phyloP scores from a whole-genome alignment of 2,113 vertebrate species.

The Phocoena sinus region DNA sequence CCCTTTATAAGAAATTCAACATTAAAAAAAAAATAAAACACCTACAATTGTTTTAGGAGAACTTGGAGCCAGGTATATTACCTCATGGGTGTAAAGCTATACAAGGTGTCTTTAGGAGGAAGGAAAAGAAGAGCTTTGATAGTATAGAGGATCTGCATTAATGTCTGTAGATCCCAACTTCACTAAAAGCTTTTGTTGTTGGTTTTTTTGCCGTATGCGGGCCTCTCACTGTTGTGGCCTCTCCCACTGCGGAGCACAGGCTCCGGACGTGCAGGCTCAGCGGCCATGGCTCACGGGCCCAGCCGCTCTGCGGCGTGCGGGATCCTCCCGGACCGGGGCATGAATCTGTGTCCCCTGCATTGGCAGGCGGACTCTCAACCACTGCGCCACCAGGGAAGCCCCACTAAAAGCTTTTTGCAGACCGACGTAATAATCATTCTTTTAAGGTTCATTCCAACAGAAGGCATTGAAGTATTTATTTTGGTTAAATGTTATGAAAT shows the following conservation, averaged over 20 bases:
- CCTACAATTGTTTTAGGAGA: not conserved
- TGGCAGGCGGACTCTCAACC: too few species aligned
- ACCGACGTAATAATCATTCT: not conserved
- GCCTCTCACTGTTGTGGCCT: too few species aligned
- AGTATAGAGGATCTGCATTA: not conserved
- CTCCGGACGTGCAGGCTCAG: too few species aligned
- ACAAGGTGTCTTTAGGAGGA: not conserved
- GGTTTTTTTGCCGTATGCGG: too few species aligned
- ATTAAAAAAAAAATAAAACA: not conserved
- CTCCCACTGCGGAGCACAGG: too few species aligned
- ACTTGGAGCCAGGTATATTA: not conserved
- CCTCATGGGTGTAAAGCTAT: not conserved
- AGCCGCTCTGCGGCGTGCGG: too few species aligned
- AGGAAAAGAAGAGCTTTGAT: not conserved
- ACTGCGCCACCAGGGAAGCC: too few species aligned
- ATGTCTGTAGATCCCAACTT: not conserved
- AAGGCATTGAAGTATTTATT: not conserved
- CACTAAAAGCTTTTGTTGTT: not conserved
- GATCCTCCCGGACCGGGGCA: too few species aligned
- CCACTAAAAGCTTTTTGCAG: not conserved
- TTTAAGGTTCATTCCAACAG: not conserved
- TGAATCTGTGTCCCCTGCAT: too few species aligned
- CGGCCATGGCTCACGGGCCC: too few species aligned
- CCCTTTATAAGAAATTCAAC: not conserved
- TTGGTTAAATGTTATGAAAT: not conserved